Evolutionary conservation across 2,797 vertebrate species (phyloP).

Genomic region (Eurystomus glaucurus): DNA sequence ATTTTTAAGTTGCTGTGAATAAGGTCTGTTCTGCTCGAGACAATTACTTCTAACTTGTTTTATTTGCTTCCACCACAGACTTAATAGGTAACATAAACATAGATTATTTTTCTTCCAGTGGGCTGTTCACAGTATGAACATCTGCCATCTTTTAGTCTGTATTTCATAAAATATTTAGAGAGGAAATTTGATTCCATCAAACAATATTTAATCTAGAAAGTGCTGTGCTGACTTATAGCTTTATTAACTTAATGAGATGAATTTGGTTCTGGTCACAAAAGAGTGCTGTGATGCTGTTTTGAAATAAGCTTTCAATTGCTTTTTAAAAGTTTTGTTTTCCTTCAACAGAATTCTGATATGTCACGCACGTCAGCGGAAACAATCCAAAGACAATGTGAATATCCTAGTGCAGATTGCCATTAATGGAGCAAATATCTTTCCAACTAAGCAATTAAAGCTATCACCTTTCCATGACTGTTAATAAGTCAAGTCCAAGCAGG

Average conservation of each 20-base stretch:
- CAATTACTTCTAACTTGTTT: background rate
- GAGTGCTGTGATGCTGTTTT: background rate
- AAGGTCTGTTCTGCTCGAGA: background rate
- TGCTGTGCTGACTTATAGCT: background rate
- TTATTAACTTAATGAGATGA: background rate
- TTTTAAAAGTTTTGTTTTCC: background rate
- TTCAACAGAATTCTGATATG: background rate
- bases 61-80: background rate
- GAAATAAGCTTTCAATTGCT: background rate
- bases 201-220: background rate
- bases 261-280: background rate
- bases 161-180: background rate
- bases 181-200: background rate
- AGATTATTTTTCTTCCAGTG: background rate
- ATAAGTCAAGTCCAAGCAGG: background rate
- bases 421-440: background rate
- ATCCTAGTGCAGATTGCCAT: background rate
- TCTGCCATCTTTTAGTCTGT: background rate
- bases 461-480: background rate
- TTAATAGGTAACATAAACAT: background rate
- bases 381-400: background rate
- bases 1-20: background rate
- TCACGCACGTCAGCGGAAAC: background rate
- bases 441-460: background rate
- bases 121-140: background rate